Evolutionary conservation across 2,888 invertebrate genomes (phyloP).

Genomic region (Epinotia brunnichana): DNA sequence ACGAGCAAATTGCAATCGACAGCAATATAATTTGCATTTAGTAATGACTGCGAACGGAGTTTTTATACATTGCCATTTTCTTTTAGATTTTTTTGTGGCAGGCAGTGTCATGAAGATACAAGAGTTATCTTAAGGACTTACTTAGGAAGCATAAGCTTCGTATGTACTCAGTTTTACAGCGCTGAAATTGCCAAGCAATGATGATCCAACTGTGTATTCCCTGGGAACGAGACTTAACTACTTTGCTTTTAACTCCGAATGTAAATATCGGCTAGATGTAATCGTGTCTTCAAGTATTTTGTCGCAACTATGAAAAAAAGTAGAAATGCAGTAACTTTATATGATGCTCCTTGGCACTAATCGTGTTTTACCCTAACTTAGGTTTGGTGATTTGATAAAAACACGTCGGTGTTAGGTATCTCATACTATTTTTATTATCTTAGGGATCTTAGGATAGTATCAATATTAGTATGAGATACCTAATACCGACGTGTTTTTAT

Average conservation of each 20-base stretch:
- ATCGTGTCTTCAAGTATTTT: neutral
- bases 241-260: neutral
- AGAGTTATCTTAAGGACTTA: conserved; percentile 2
- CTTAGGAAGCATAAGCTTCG: neutral
- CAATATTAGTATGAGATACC: too few relatives aligned
- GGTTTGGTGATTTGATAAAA: too few relatives aligned
- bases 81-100: neutral
- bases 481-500: too few relatives aligned
- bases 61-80: neutral
- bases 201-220: neutral
- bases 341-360: neutral
- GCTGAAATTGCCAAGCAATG: neutral
- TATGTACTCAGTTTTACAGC: conserved; percentile 1
- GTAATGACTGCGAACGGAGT: neutral
- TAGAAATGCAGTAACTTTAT: neutral
- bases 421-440: too few relatives aligned
- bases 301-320: neutral
- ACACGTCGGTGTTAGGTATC: too few relatives aligned
- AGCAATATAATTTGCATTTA: conserved; percentile 26
- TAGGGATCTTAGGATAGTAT: too few relatives aligned
- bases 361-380: neutral
- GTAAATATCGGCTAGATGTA: conserved; percentile 1
- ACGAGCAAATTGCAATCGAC: conserved; percentile 26
- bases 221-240: neutral
- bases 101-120: conserved; percentile 2